A percentile compares a stretch with the other conserved stretches of the same genome.
Conservation (phyloP, 2,888 invertebrate species). For the Chymomyza fuscimana region DNA sequence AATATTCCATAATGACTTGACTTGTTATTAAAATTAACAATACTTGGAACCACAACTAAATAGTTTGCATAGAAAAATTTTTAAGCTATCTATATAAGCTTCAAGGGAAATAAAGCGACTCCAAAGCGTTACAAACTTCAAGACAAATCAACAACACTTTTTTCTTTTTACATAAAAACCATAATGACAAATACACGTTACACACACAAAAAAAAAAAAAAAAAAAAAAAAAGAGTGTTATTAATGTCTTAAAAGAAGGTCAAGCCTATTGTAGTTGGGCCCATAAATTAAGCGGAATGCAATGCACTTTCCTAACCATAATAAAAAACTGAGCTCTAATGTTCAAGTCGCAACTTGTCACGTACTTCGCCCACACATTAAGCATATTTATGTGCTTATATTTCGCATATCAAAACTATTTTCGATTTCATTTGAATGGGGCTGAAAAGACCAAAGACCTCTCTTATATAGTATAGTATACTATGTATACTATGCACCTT, state of each 20-base stretch:
- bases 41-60: too few species aligned
- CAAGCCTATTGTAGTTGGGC: constrained; percentile 34
- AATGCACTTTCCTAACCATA: constrained; percentile 54
- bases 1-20: too few species aligned
- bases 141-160: constrained; percentile 29
- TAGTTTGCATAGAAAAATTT: too few species aligned
- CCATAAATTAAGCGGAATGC: neutral
- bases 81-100: too few species aligned
- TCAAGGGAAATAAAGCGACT: too few species aligned
- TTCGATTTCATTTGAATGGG: constrained; percentile 62
- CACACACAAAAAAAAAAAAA: neutral
- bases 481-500: neutral
- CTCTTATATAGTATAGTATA: neutral
- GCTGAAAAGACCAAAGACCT: neutral
- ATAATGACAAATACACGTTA: neutral
- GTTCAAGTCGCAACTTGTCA: neutral
- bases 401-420: constrained; percentile 51
- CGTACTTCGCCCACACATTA: neutral
- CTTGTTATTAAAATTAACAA: too few species aligned
- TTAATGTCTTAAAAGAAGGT: constrained; percentile 46
- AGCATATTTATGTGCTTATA: constrained; percentile 28
- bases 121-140: too few species aligned
- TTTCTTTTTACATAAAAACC: neutral
- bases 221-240: neutral
- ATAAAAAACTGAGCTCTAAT: constrained; percentile 12